Evolutionary conservation across 2,797 vertebrate genomes (phyloP), one percentile per base, ranked within the genome.

Genomic region (Gephyroberyx darwinii): DNA sequence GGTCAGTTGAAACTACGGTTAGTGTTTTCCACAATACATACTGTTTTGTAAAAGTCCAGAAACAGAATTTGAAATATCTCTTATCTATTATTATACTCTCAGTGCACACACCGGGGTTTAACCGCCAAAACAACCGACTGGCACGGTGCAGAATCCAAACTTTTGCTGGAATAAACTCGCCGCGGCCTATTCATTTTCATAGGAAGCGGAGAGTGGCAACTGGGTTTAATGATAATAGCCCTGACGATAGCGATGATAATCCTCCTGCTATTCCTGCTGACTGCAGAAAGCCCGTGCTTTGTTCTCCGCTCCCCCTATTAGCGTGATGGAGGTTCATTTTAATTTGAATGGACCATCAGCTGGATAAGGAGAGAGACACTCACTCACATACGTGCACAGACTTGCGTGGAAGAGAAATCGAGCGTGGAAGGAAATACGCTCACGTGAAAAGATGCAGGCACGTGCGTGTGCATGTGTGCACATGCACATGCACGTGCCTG

Each of bases 271-370:
- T 92, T 85, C 86, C 84, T 87, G 89, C 88, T 89, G 84, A 87
- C 88, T 81, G 85, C 83, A 80, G 85, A 89, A 89, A 91, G 89
- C 75, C 76, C 5, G n/a, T 48, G 74, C 91, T 89, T 93, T 93
- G 93, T 92, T 90, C 89, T 87, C 73, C 58, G 60, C 83, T 86
- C 63, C 69, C 81, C 79, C 89, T 84, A 85, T 90, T 92, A 92
- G 89, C 31, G 75, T 92, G 87, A 93, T 88, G 78, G 81, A 89
- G 88, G 76, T 88, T 93, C 82, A 86, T 92, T 93, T 91, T 91
- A 86, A 93, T 93, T 92, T 90, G 87, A 93, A 92, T 85, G 86
- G 88, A 90, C 85, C 79, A 78, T 88, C 88, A 83, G 84, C 65
- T 76, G 82, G 86, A 91, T 87, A 84, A 91, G 84, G 69, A 74